These are phyloP conservation scores for Lepidocyrtoides sp. DNA, from an alignment of 2,888 invertebrate species.

Conservation along the genomic window DNA sequence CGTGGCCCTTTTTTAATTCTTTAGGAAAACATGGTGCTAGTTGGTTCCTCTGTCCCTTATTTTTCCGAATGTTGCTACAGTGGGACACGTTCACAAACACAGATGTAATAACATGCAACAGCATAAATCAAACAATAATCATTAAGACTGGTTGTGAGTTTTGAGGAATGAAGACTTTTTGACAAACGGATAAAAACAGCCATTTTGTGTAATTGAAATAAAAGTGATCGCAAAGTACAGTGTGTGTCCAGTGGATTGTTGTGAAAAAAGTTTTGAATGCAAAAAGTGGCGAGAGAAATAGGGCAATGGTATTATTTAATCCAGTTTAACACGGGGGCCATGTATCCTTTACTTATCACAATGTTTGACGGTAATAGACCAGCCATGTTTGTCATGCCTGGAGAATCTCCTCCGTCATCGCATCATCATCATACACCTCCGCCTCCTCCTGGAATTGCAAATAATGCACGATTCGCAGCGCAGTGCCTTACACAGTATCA, in stretches of 20 bases:
- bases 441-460: not conserved
- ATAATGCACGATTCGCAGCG: constrained; percentile 21
- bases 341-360: constrained; percentile 63
- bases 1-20: constrained; percentile 14
- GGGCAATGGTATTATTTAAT: not conserved
- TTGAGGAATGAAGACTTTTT: not conserved
- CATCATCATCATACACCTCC: not conserved
- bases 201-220: not conserved
- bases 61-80: not conserved
- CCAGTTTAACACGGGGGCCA: not conserved
- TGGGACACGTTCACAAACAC: not conserved
- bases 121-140: not conserved
- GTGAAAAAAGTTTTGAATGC: not conserved
- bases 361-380: constrained; percentile 71
- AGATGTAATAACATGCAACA: not conserved
- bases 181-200: not conserved
- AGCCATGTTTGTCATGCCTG: constrained; percentile 72
- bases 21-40: not conserved
- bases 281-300: not conserved
- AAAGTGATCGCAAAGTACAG: not conserved
- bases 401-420: constrained; percentile 29
- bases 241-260: not conserved
- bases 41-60: not conserved
- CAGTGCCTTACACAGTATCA: constrained; percentile 3
- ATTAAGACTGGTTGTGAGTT: constrained; percentile 6